Percentiles rank a stretch among this genome's conserved stretches.
Evolutionary conservation across 2,888 invertebrate species (phyloP).

Genomic region (Leptogaster cylindrica): DNA sequence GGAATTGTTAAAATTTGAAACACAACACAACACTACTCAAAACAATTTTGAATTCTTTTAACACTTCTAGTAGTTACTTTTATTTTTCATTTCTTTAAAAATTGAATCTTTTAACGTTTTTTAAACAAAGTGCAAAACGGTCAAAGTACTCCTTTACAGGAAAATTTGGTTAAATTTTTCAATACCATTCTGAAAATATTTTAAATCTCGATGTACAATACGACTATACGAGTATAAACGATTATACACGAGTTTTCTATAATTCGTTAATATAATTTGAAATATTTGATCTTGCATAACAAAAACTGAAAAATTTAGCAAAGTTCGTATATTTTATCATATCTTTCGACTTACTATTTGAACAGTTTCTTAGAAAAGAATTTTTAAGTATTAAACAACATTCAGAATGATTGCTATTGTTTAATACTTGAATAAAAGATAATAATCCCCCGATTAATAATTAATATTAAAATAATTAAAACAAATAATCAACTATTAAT

Average conservation of each 20-base stretch:
- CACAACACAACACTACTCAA: not conserved
- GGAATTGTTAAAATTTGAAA: no score
- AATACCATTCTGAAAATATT: no score
- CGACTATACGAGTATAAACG: no score
- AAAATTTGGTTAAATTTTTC: slow-evolving; percentile 27
- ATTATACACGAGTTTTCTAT: no score
- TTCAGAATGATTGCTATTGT: slow-evolving; percentile 14
- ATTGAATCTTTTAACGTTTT: slow-evolving; percentile 23
- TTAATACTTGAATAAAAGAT: slow-evolving; percentile 41
- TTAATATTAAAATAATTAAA: slow-evolving; percentile 17
- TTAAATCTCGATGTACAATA: no score
- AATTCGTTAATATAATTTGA: not conserved
- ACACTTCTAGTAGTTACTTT: slow-evolving; percentile 19
- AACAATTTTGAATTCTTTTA: slow-evolving; percentile 16
- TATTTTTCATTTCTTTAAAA: slow-evolving; percentile 17
- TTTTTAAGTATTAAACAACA: slow-evolving; percentile 33
- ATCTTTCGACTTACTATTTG: slow-evolving; percentile 12
- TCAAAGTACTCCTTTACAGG: slow-evolving; percentile 2
- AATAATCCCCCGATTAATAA: no score
- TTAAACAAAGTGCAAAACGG: slow-evolving; percentile 7
- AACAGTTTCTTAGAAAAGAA: not conserved
- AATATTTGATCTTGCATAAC: not conserved
- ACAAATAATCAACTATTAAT: no score
- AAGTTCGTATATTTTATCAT: slow-evolving; percentile 16
- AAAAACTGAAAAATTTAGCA: slow-evolving; percentile 23